These are phyloP conservation scores for Hydractinia echinata DNA, from an alignment of 30 jellyfish, hydroid and myxozoan species.

Conservation along the genomic window DNA sequence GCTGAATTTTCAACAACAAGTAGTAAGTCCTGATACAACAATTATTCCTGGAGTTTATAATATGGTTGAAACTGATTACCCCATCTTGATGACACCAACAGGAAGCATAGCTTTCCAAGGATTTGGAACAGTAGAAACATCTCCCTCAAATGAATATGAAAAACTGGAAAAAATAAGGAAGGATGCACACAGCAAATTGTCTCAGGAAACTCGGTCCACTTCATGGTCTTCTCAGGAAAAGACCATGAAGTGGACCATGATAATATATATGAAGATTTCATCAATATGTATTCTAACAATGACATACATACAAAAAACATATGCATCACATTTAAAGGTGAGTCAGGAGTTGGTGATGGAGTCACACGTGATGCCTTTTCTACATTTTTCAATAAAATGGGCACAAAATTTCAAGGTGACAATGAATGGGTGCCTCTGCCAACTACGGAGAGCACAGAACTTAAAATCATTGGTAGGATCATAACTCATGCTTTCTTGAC, in stretches of 20 bases:
- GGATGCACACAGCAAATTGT: too few species aligned
- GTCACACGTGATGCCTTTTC: background rate
- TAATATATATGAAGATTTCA: conserved; percentile 8
- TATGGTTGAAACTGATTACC: conserved; percentile 6
- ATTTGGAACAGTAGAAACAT: background rate
- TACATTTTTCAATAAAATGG: background rate
- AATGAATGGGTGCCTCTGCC: background rate
- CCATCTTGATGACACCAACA: background rate
- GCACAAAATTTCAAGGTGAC: conserved; percentile 3
- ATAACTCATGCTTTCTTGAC: background rate
- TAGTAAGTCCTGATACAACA: conserved; percentile 1
- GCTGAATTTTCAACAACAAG: background rate
- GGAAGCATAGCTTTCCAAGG: too few species aligned
- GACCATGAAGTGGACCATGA: background rate
- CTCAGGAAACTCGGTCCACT: background rate
- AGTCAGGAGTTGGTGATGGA: background rate
- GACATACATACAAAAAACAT: background rate
- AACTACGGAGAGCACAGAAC: conserved; percentile 5
- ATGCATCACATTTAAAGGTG: background rate
- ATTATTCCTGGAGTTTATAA: background rate
- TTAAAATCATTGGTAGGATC: background rate
- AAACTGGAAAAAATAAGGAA: background rate
- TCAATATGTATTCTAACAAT: background rate
- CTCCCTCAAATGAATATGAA: background rate
- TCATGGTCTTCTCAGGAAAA: too few species aligned